These are phyloP conservation scores for Agrenia bidenticulata DNA, from an alignment of 2,888 invertebrate genomes.

Conservation along the genomic window DNA sequence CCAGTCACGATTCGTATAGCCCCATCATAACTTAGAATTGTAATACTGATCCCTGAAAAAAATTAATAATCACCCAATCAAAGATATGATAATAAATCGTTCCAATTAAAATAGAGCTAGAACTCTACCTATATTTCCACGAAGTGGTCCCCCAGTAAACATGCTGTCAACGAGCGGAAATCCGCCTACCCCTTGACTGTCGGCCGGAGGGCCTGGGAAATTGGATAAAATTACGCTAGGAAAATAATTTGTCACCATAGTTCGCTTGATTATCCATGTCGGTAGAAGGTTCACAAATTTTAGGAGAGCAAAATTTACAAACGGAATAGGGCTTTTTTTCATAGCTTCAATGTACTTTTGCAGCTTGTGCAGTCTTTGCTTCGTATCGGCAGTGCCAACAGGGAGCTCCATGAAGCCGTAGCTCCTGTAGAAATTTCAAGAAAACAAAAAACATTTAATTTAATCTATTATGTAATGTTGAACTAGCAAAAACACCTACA, in stretches of 20 bases:
- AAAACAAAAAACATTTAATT: background rate
- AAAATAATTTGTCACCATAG: slow-evolving; percentile 44
- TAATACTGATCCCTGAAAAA: slow-evolving; percentile 44
- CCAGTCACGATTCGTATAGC: slow-evolving; percentile 47
- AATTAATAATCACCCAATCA: slow-evolving; percentile 9
- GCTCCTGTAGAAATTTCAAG: slow-evolving; percentile 33
- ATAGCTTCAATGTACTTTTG: slow-evolving; percentile 42
- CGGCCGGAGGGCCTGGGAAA: slow-evolving; percentile 48
- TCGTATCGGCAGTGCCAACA: slow-evolving; percentile 35
- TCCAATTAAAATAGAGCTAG: too few relatives aligned
- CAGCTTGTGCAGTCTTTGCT: slow-evolving; percentile 33
- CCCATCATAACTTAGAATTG: slow-evolving; percentile 49
- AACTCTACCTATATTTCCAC: slow-evolving; percentile 46
- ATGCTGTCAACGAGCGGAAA: slow-evolving; percentile 46
- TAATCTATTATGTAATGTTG: too few relatives aligned
- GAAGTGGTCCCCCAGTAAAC: slow-evolving; percentile 49
- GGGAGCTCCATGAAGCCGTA: slow-evolving; percentile 48
- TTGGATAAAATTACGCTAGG: slow-evolving; percentile 48
- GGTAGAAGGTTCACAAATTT: slow-evolving; percentile 48
- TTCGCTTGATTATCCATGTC: slow-evolving; percentile 45
- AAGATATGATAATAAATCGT: background rate
- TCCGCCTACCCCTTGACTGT: slow-evolving; percentile 43
- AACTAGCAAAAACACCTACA: too few relatives aligned
- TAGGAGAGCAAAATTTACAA: slow-evolving; percentile 47
- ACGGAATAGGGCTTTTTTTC: slow-evolving; percentile 44